phyloP scores from a whole-genome alignment of 2,113 vertebrate genomes.

The Sander vitreus region DNA sequence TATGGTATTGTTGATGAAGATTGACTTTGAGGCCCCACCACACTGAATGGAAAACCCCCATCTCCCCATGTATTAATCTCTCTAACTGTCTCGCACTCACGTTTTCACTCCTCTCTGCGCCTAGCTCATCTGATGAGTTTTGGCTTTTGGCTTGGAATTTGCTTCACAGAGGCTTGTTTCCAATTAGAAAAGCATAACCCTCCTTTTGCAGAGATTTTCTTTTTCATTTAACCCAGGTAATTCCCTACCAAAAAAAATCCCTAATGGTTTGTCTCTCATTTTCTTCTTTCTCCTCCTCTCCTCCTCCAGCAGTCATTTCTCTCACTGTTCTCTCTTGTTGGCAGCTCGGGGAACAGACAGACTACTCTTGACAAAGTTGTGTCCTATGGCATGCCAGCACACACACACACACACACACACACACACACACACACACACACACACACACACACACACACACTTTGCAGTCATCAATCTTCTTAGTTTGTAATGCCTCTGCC shows the following conservation, averaged over 20 bases:
- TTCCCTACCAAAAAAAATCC: constrained; percentile 13
- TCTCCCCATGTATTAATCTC: constrained; percentile 48
- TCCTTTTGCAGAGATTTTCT: constrained; percentile 6
- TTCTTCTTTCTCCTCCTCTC: background rate
- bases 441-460: background rate
- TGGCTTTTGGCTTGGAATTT: constrained; percentile 50
- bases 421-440: background rate
- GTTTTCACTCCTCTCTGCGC: constrained; percentile 21
- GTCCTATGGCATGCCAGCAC: background rate
- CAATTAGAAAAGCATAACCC: constrained; percentile 42
- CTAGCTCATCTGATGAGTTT: constrained; percentile 50
- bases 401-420: background rate
- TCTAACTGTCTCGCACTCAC: constrained; percentile 23
- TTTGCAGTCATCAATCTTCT: constrained; percentile 24
- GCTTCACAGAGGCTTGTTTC: constrained; percentile 51
- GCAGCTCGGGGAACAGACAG: constrained; percentile 44
- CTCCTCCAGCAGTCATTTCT: constrained; percentile 14
- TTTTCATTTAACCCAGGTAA: background rate
- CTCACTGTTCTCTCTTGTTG: constrained; percentile 37
- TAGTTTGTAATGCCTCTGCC: background rate
- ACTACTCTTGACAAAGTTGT: constrained; percentile 28
- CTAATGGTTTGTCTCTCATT: constrained; percentile 16
- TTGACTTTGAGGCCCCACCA: constrained; percentile 54
- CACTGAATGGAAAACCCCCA: constrained; percentile 37
- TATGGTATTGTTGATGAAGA: constrained; percentile 60